Base-by-base conservation (phyloP, 2,888 invertebrate genomes). In the Odontocerum albicorne region DNA sequence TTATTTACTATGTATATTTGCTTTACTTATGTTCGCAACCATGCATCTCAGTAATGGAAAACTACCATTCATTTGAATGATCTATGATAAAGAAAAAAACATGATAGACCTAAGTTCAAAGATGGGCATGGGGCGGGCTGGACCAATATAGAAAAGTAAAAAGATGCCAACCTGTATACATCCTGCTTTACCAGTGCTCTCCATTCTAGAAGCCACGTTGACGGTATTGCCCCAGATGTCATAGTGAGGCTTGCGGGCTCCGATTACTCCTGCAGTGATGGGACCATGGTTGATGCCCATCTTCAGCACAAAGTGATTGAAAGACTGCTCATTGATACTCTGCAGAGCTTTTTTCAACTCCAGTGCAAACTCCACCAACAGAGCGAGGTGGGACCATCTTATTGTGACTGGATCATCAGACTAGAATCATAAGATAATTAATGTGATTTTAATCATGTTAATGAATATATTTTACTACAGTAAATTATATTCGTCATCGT, bases 151-250 rank as follows among this genome's bases (percentile, higher is more conserved):
- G 8, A 46, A 15, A 13, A 32, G 10, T 13, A 15, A 4, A 8
- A 42, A 19, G 8, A n/a, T 27, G 15, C 13, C 72, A 66, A 94
- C 95, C 86, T 96, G 94, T 66, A 95, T 90, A 63, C 89, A 91
- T 3, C 94, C 94, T 49, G 93, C 93, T 76, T 94, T 95, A 59
- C 97, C 97, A 0, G 96, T 96, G 67, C 94, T 95, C 70, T 98
- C 97, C 97, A 98, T 98, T 55, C 96, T 80, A 0, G 95, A 95
- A 4, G 97, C 96, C 1, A 98, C 96, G 69, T 98, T 98, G 12
- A 96, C 96, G 0, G 96, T 94, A 69, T 96, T 96, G 1, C 96
- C 96, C 94, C 94, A 95, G 65, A 96, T 96, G 70, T 96, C 96
- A 67, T 96, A 96, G 71, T 96, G 96, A 0, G 96, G 96, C 69